Evolutionary conservation across 2,888 invertebrate species (phyloP).

Genomic region (Parasteatoda lunata): DNA sequence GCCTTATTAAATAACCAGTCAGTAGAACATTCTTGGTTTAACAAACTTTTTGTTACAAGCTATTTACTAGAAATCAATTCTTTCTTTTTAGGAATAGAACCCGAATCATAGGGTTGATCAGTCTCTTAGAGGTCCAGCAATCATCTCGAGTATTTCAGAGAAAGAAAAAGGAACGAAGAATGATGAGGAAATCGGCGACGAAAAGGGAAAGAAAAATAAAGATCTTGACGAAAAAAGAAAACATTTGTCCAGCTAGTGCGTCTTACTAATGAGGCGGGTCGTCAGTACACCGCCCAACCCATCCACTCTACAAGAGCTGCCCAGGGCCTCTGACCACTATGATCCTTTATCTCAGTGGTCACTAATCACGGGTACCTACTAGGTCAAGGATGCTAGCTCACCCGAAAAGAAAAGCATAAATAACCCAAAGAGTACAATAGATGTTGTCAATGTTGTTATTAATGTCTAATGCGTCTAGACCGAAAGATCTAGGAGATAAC

Average conservation of each 20-base stretch:
- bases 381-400: conserved; percentile 60
- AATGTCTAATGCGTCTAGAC: conserved; percentile 27
- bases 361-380: conserved; percentile 51
- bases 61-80: conserved; percentile 10
- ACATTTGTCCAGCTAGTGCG: conserved; percentile 51
- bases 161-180: conserved; percentile 12
- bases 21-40: conserved; percentile 2
- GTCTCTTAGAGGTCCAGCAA: conserved; percentile 35
- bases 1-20: conserved; percentile 28
- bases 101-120: conserved; percentile 22
- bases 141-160: conserved; percentile 33
- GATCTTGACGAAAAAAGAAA: conserved; percentile 30
- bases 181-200: conserved; percentile 12
- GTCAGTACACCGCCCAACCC: conserved; percentile 32
- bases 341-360: conserved; percentile 54
- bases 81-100: conserved; percentile 21
- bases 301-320: conserved; percentile 25
- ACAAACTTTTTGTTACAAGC: conserved; percentile 25
- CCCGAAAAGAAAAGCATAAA: conserved; percentile 57
- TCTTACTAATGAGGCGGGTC: conserved; percentile 55
- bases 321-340: conserved; percentile 52
- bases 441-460: conserved; percentile 43
- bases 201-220: conserved; percentile 32
- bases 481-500: neutral
- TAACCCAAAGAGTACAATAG: conserved; percentile 42